Conservation (phyloP, 1,140 invertebrate genomes). For the Prorops nasuta region DNA sequence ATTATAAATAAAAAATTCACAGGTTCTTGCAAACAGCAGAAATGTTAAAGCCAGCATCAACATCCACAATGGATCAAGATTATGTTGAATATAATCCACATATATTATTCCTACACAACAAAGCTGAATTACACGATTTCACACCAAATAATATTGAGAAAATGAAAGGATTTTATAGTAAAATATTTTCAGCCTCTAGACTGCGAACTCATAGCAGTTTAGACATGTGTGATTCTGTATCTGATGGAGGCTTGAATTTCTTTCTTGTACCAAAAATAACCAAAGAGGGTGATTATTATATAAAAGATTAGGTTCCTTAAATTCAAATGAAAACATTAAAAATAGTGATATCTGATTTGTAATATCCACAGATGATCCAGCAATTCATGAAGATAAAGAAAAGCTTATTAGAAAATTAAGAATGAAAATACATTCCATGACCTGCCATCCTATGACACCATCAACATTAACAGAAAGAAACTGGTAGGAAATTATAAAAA, state of each 20-base stretch:
- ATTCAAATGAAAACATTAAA: neutral
- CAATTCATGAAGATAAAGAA: conserved; percentile 68
- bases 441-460: conserved; percentile 65
- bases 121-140: conserved; percentile 70
- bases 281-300: conserved; percentile 59
- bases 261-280: conserved; percentile 69
- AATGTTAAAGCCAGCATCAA: conserved; percentile 81
- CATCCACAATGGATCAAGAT: conserved; percentile 64
- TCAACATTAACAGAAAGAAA: conserved; percentile 68
- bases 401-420: conserved; percentile 65
- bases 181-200: conserved; percentile 70
- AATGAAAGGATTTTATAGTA: conserved; percentile 67
- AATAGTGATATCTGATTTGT: conserved; percentile 19
- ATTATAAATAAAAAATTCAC: conserved; percentile 13
- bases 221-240: conserved; percentile 59
- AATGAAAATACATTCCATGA: conserved; percentile 68
- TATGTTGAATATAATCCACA: conserved; percentile 73
- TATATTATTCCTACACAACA: conserved; percentile 75
- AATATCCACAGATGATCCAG: conserved; percentile 56
- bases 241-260: conserved; percentile 67
- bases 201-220: conserved; percentile 69
- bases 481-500: conserved; percentile 55
- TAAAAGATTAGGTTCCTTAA: conserved; percentile 9
- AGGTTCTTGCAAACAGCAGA: conserved; percentile 82
- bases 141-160: conserved; percentile 62